Evolutionary conservation across 2,888 invertebrate species (phyloP), one percentile per base, ranked within the genome.

Genomic region (Tubulanus polymorphus): DNA sequence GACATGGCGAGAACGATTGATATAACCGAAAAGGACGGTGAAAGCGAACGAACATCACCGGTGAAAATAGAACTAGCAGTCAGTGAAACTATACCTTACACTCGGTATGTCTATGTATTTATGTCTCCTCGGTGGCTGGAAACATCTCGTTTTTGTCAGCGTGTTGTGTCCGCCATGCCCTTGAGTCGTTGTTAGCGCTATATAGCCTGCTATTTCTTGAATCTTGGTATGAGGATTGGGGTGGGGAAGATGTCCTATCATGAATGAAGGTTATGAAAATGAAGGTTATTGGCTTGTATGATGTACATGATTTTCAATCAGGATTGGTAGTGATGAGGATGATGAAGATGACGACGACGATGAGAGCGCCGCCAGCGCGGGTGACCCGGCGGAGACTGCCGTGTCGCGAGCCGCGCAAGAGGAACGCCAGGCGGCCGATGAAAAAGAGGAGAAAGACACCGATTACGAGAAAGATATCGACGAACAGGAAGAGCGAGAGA

Each of bases 241-340:
- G n/a, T n/a, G n/a, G n/a, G n/a, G n/a, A n/a, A n/a, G n/a, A n/a
- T n/a, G n/a, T n/a, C n/a, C n/a, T n/a, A n/a, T n/a, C n/a, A n/a
- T n/a, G n/a, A n/a, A n/a, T n/a, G n/a, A n/a, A n/a, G n/a, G n/a
- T n/a, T n/a, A n/a, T n/a, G n/a, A n/a, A n/a, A n/a, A n/a, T n/a
- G n/a, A n/a, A n/a, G n/a, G n/a, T n/a, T n/a, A n/a, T 45, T 2
- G n/a, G 30, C 25, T 2, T 2, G 15, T 25, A 15, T 37, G n/a
- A 15, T 53, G 6, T 6, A 48, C n/a, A 47, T 6, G 48, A 2
- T 52, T 12, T 6, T 47, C 12, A 60, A 60, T 6, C 54, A 76
- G 76, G 53, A 77, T 77, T 62, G 77, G 77, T 32, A 76, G 76
- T 65, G 77, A 77, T 66, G 76, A 77, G 53, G 77, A 77, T 66